These are phyloP conservation scores for Pygoscelis antarcticus DNA, from an alignment of 2,113 vertebrate genomes.

Conservation along the genomic window DNA sequence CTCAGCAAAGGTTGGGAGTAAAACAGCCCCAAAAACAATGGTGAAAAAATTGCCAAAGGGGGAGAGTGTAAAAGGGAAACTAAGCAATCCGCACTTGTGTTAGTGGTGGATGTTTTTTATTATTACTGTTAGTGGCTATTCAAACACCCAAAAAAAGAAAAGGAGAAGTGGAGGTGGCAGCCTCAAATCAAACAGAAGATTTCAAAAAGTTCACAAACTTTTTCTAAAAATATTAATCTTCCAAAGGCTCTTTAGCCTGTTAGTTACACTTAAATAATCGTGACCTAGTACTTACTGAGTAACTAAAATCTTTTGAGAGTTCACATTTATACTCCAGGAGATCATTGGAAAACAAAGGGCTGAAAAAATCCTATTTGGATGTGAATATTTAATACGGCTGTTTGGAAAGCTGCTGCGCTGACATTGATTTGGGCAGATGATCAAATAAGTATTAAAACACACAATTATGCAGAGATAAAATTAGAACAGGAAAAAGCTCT, in stretches of 20 bases:
- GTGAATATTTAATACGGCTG: not conserved
- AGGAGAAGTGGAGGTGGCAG: not conserved
- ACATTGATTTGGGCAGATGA: slow-evolving; percentile 20
- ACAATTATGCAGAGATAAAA: slow-evolving; percentile 14
- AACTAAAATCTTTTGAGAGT: not conserved
- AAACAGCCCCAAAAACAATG: not conserved
- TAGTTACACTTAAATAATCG: slow-evolving; percentile 20
- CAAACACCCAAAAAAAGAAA: not conserved
- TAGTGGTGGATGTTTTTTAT: not conserved
- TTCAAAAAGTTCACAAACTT: not conserved
- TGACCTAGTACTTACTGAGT: not conserved
- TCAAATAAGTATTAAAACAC: slow-evolving; percentile 30
- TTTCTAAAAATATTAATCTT: slow-evolving; percentile 1
- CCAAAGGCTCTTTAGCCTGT: not conserved
- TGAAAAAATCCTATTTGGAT: slow-evolving; percentile 25
- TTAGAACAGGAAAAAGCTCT: not conserved
- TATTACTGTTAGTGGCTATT: not conserved
- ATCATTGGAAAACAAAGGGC: slow-evolving; percentile 1
- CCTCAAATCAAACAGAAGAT: not conserved
- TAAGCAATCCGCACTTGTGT: not conserved
- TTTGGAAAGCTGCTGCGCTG: not conserved
- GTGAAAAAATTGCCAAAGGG: not conserved
- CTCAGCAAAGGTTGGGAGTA: not conserved
- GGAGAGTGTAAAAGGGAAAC: not conserved
- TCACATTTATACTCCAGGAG: not conserved